Evolutionary conservation across 2,113 vertebrate species (phyloP).

Genomic region (Tenrec ecaudatus): DNA sequence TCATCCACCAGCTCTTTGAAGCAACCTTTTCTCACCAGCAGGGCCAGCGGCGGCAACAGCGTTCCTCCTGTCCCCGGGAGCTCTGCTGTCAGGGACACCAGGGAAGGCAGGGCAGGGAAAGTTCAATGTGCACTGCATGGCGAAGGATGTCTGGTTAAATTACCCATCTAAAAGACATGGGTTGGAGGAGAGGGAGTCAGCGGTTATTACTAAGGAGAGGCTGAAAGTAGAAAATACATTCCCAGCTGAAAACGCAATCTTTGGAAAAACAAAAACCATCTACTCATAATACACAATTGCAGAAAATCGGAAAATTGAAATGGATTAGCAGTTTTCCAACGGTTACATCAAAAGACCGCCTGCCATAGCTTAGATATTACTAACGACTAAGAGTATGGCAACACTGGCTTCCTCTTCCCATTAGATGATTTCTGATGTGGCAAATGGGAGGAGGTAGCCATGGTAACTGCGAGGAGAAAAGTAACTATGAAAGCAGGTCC

Average conservation of each 20-base stretch:
- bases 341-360: neutral
- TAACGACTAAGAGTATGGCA: neutral
- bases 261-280: neutral
- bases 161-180: neutral
- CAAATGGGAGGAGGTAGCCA: slow-evolving; percentile 28
- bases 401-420: neutral
- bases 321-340: neutral
- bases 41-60: neutral
- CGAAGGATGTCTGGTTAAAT: neutral
- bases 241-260: slow-evolving; percentile 14
- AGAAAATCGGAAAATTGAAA: neutral
- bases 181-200: neutral
- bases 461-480: slow-evolving; percentile 34
- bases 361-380: neutral
- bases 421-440: slow-evolving; percentile 1
- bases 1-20: neutral
- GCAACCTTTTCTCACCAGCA: neutral
- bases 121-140: neutral
- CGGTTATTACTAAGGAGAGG: neutral
- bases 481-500: slow-evolving; percentile 26
- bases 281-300: neutral
- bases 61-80: neutral
- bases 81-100: neutral
- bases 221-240: slow-evolving; percentile 18
- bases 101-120: neutral